Evolutionary conservation across 2,888 invertebrate genomes (phyloP).

Genomic region (Ophion ellenae): DNA sequence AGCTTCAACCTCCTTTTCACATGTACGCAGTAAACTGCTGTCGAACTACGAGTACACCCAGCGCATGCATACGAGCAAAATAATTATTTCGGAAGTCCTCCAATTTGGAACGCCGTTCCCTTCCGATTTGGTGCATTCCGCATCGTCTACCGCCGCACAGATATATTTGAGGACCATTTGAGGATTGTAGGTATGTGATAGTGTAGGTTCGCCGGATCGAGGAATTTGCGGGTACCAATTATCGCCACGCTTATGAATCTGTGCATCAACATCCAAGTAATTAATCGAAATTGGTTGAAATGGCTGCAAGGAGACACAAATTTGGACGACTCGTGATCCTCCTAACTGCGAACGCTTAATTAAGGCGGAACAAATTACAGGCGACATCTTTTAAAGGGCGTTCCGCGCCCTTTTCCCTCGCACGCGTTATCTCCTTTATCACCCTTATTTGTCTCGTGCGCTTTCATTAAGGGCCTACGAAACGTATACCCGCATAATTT

Average conservation of each 20-base stretch:
- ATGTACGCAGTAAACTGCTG: background rate
- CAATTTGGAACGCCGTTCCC: no score
- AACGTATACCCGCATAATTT: conserved; percentile 16
- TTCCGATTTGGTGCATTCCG: background rate
- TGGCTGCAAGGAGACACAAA: background rate
- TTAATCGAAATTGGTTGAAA: conserved; percentile 45
- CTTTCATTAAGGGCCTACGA: background rate
- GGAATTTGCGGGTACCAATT: conserved; percentile 47
- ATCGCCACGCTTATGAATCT: conserved; percentile 36
- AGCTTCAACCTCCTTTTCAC: background rate
- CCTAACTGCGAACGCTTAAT: conserved; percentile 23
- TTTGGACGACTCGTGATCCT: background rate
- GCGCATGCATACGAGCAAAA: background rate
- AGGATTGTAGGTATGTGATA: no score
- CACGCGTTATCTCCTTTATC: background rate
- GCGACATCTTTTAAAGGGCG: background rate
- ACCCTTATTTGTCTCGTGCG: background rate
- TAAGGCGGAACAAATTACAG: conserved; percentile 41
- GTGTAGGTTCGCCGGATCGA: background rate
- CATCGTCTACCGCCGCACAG: background rate
- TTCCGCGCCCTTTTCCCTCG: background rate
- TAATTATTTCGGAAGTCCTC: background rate
- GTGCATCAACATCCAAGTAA: conserved; percentile 43
- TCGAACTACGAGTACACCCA: no score
- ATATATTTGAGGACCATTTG: background rate